phyloP scores from a whole-genome alignment of 92 coral and sea anemone species.

The Phenganax marumi region DNA sequence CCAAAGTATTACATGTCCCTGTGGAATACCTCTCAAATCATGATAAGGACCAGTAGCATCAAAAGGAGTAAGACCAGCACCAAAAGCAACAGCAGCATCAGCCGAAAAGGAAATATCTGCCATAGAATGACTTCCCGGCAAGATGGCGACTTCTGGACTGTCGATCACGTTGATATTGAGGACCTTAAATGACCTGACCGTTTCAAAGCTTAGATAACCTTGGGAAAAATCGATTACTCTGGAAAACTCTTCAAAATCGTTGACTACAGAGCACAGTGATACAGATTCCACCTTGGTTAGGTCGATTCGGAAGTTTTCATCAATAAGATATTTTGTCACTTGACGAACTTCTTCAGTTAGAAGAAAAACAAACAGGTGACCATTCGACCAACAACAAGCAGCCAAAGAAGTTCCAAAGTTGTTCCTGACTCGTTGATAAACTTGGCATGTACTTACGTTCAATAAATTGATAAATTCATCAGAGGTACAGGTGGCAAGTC shows the following conservation, averaged over 20 bases:
- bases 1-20: too few species aligned
- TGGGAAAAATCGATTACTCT: neutral
- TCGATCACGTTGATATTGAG: neutral
- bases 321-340: neutral
- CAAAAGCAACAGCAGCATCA: neutral
- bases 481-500: neutral
- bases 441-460: neutral
- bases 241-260: neutral
- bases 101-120: neutral
- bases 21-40: neutral
- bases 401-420: neutral
- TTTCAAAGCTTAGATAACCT: neutral
- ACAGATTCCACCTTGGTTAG: neutral
- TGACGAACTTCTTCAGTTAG: neutral
- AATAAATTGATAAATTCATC: constrained; percentile 7
- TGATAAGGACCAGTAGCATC: neutral
- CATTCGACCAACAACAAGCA: constrained; percentile 8
- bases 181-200: neutral
- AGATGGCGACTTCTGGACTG: neutral
- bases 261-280: neutral
- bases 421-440: neutral
- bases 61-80: neutral
- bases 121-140: neutral
- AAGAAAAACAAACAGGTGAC: neutral
- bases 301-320: neutral